Conservation (phyloP, 2,888 invertebrate species). For the Psylliodes chrysocephalus region DNA sequence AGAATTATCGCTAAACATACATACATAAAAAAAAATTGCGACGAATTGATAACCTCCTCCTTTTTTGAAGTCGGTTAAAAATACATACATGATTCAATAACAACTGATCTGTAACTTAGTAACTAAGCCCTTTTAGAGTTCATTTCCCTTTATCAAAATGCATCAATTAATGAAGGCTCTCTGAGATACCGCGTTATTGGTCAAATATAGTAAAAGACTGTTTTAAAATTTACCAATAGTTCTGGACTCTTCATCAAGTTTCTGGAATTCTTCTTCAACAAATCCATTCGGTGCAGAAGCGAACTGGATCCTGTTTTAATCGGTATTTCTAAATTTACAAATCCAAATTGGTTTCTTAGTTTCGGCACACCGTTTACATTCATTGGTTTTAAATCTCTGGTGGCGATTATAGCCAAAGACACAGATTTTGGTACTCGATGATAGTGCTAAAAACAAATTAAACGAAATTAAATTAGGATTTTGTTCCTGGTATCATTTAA, state of each 20-base stretch:
- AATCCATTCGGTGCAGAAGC: neutral
- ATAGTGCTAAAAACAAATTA: constrained; percentile 12
- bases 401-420: neutral
- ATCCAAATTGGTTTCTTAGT: constrained; percentile 18
- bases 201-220: no score
- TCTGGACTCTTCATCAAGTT: constrained; percentile 2
- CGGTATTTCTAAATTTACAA: constrained; percentile 9
- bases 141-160: no score
- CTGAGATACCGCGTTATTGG: no score
- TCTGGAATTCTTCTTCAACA: constrained; percentile 3
- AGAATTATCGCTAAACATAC: no score
- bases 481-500: no score
- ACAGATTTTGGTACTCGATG: neutral
- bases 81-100: no score
- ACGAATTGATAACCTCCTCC: no score
- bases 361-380: constrained; percentile 17
- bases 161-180: no score
- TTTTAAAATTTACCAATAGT: constrained; percentile 12
- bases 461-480: neutral
- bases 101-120: no score
- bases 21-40: no score
- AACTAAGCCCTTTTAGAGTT: no score
- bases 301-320: constrained; percentile 10
- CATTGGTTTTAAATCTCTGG: constrained; percentile 11
- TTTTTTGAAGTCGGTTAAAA: no score